phyloP scores from a whole-genome alignment of 2,888 invertebrate species.

The Scrobipalpa atriplicella region DNA sequence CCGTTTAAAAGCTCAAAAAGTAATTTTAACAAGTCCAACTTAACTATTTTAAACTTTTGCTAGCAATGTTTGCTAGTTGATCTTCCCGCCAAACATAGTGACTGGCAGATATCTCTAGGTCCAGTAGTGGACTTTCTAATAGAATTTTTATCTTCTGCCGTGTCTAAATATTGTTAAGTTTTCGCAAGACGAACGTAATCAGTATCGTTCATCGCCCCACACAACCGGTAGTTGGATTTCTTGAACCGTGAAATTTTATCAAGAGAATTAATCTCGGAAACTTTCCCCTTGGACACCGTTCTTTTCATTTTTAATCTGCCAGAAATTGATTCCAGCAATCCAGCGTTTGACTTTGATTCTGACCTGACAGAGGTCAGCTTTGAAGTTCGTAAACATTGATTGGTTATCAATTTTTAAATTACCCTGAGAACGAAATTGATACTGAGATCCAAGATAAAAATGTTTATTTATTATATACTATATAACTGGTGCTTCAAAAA shows the following conservation, averaged over 20 bases:
- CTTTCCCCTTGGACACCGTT: slow-evolving; percentile 71
- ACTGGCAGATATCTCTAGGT: too few species aligned
- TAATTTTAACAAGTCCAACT: too few species aligned
- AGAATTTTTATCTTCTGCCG: not conserved
- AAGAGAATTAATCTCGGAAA: slow-evolving; percentile 81
- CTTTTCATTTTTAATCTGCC: slow-evolving; percentile 64
- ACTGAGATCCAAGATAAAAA: not conserved
- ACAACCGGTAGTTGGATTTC: slow-evolving; percentile 82
- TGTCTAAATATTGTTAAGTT: slow-evolving; percentile 49
- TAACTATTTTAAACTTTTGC: too few species aligned
- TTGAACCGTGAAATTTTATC: slow-evolving; percentile 83
- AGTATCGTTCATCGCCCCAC: slow-evolving; percentile 81
- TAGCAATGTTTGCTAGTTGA: too few species aligned
- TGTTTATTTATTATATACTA: too few species aligned
- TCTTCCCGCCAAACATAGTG: too few species aligned
- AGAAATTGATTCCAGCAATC: slow-evolving; percentile 61
- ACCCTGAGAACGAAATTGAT: not conserved
- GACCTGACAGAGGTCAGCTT: slow-evolving; percentile 21
- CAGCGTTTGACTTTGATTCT: slow-evolving; percentile 24
- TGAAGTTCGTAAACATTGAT: slow-evolving; percentile 16
- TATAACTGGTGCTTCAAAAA: too few species aligned
- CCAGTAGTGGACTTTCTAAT: too few species aligned
- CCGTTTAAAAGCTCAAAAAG: too few species aligned
- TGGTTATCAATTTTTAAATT: not conserved
- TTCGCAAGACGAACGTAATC: slow-evolving; percentile 68